Evolutionary conservation across 1,140 invertebrate genomes (phyloP).

Genomic region (Achatina immaculata): DNA sequence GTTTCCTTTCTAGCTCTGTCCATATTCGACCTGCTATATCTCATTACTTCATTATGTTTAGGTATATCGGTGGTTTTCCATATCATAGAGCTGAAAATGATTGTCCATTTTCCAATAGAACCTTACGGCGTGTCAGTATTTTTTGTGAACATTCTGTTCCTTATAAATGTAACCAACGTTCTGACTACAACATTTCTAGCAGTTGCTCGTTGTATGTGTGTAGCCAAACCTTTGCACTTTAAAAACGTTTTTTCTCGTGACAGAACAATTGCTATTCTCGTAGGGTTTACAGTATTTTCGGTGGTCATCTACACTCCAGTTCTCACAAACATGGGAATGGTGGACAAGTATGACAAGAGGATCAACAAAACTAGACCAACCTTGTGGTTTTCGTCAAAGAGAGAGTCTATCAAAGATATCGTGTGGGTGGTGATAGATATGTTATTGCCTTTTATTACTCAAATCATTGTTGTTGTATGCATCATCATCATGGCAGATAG

Average conservation of each 20-base stretch:
- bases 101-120: background rate
- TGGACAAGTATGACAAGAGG: background rate
- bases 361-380: background rate
- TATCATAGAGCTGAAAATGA: background rate
- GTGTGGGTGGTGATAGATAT: background rate
- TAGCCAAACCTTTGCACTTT: constrained; percentile 20
- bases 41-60: background rate
- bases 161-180: background rate
- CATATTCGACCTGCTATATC: background rate
- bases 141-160: background rate
- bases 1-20: constrained; percentile 16
- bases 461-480: constrained; percentile 10
- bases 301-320: constrained; percentile 9
- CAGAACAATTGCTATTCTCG: background rate
- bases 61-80: background rate
- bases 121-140: background rate
- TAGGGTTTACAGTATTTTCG: background rate
- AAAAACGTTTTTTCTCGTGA: background rate
- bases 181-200: constrained; percentile 19
- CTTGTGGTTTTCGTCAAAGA: background rate
- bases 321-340: constrained; percentile 10
- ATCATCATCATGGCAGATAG: background rate
- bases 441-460: background rate
- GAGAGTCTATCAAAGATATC: constrained; percentile 13
- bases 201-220: constrained; percentile 26